Evolutionary conservation across 2,113 vertebrate genomes (phyloP).

Genomic region (Hystrix brachyura): DNA sequence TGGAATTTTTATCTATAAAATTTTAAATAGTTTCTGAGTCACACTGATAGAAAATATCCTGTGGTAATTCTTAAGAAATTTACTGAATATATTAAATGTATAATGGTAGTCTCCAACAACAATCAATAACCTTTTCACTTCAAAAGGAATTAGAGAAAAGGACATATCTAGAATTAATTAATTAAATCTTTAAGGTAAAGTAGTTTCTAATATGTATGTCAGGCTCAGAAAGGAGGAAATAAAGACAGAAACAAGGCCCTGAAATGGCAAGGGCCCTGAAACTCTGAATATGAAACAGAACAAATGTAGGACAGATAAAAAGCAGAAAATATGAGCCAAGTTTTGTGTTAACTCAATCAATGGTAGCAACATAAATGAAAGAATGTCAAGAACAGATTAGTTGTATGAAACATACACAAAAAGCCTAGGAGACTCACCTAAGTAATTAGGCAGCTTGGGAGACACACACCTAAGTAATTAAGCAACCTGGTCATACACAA

Average conservation of each 20-base stretch:
- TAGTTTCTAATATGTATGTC: not conserved
- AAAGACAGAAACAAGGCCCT: not conserved
- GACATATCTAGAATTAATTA: not conserved
- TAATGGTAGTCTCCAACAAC: not conserved
- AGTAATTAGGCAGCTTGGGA: too few relatives aligned
- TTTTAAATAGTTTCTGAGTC: constrained; percentile 67
- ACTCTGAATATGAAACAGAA: not conserved
- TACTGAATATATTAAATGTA: constrained; percentile 42
- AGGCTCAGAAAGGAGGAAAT: not conserved
- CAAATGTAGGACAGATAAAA: not conserved
- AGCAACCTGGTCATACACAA: not conserved
- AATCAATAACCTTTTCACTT: constrained; percentile 41
- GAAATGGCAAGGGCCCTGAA: not conserved
- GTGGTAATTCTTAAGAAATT: constrained; percentile 59
- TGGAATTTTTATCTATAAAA: constrained; percentile 73
- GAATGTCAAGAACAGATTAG: not conserved
- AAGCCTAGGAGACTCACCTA: not conserved
- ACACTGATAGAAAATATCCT: constrained; percentile 48
- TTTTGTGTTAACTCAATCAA: not conserved
- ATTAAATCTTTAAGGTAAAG: not conserved
- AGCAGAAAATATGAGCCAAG: not conserved
- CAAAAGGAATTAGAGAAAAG: not conserved
- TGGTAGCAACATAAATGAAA: not conserved
- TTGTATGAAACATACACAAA: not conserved
- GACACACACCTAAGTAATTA: too few relatives aligned